Percentiles rank a stretch among this genome's conserved stretches.
These are phyloP conservation scores for Alouatta palliata DNA, from an alignment of 2,113 vertebrate genomes.

Conservation along the genomic window DNA sequence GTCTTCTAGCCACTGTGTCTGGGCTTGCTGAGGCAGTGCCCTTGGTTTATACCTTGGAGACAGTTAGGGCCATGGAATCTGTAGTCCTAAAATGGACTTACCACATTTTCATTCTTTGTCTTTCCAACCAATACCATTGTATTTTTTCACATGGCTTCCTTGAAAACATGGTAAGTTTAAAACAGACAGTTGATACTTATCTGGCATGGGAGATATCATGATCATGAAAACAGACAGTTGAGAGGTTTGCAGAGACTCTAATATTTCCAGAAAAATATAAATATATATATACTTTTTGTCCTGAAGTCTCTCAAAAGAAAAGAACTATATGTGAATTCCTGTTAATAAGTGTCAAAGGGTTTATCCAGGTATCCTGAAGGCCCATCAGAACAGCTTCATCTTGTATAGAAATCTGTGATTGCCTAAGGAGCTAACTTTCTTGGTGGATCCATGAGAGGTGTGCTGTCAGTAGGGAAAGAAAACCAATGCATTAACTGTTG, in stretches of 20 bases:
- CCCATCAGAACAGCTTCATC: constrained; percentile 83
- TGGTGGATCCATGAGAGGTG: constrained; percentile 91
- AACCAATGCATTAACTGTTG: constrained; percentile 86
- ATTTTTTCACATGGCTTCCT: constrained; percentile 67
- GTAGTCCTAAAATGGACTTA: not conserved
- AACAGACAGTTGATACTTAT: constrained; percentile 38
- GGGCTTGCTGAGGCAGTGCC: not conserved
- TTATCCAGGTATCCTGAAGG: constrained; percentile 86
- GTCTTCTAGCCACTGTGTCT: not conserved
- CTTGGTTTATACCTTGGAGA: not conserved
- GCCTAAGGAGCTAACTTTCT: constrained; percentile 87
- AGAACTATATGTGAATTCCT: constrained; percentile 87
- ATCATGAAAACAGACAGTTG: constrained; percentile 10
- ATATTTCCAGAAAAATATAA: constrained; percentile 70
- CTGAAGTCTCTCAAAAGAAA: constrained; percentile 77
- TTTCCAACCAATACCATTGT: too few species aligned
- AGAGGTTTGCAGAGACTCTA: constrained; percentile 61
- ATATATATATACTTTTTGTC: constrained; percentile 76
- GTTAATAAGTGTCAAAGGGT: constrained; percentile 84
- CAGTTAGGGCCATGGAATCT: not conserved
- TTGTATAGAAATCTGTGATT: constrained; percentile 86
- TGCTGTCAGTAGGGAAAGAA: constrained; percentile 89
- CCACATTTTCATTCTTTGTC: constrained; percentile 47
- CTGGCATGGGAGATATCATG: too few species aligned
- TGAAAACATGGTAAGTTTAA: constrained; percentile 71